Evolutionary conservation across 2,888 invertebrate genomes (phyloP).

Genomic region (Apodemia hepburni): DNA sequence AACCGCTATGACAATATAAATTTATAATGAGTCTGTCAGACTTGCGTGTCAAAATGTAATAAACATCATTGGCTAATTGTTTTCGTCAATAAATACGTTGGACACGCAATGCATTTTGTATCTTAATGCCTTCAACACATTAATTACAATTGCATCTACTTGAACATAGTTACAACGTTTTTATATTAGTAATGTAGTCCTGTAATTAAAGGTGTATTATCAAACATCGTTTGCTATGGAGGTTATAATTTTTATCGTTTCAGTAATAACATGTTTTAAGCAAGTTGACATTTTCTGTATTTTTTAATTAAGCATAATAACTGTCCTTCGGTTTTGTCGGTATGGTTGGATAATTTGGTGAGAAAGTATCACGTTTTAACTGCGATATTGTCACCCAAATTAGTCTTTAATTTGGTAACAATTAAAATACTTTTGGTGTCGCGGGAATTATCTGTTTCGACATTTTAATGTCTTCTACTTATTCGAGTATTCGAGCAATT

Average conservation of each 20-base stretch:
- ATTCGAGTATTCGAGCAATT: background rate
- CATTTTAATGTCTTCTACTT: background rate
- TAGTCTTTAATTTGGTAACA: constrained; percentile 8
- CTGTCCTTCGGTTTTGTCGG: constrained; percentile 14
- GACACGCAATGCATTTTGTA: constrained; percentile 4
- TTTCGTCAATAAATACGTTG: constrained; percentile 8
- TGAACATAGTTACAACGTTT: constrained; percentile 3
- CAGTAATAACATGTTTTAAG: constrained; percentile 10
- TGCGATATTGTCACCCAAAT: constrained; percentile 6
- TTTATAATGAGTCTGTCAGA: constrained; percentile 13
- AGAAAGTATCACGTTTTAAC: constrained; percentile 8
- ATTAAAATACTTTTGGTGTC: constrained; percentile 1
- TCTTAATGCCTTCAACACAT: background rate
- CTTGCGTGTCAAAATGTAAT: constrained; percentile 13
- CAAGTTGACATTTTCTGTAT: constrained; percentile 13
- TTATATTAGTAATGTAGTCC: background rate
- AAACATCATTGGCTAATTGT: constrained; percentile 10
- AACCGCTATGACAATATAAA: constrained; percentile 6
- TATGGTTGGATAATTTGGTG: constrained; percentile 8
- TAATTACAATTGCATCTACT: constrained; percentile 1
- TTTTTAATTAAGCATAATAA: constrained; percentile 14
- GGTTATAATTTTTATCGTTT: constrained; percentile 13
- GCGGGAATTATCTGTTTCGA: background rate
- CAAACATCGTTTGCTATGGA: constrained; percentile 14
- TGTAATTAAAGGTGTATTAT: constrained; percentile 13